Evolutionary conservation across 2,113 vertebrate genomes (phyloP).

Genomic region (Athene cunicularia): DNA sequence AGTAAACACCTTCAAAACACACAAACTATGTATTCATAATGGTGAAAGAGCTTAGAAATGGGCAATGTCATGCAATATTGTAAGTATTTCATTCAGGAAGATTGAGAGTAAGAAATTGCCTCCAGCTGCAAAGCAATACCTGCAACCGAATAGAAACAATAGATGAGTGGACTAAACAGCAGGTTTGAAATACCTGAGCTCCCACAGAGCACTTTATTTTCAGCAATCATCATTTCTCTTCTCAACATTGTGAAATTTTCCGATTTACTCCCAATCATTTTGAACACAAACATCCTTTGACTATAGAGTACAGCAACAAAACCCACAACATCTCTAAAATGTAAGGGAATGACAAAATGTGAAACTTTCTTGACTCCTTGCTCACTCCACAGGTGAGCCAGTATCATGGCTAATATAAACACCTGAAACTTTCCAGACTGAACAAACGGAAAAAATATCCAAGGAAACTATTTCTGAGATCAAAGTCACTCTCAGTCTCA

Average conservation of each 20-base stretch:
- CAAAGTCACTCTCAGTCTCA: background rate
- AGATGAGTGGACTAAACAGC: background rate
- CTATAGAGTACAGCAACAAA: background rate
- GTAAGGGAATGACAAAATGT: background rate
- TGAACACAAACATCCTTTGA: background rate
- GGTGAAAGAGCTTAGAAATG: background rate
- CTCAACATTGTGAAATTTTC: background rate
- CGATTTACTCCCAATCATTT: background rate
- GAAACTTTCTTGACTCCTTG: background rate
- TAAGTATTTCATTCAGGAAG: background rate
- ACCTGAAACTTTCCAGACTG: background rate
- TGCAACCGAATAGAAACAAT: background rate
- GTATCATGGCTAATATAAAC: background rate
- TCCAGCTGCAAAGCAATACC: background rate
- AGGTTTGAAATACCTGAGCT: constrained; percentile 2
- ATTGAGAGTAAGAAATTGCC: background rate
- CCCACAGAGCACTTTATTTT: background rate
- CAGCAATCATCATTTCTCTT: background rate
- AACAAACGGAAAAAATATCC: background rate
- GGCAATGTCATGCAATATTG: background rate
- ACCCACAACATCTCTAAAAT: background rate
- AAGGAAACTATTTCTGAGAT: background rate
- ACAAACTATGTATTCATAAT: background rate
- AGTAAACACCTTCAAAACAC: background rate
- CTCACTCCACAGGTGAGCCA: background rate